Base-by-base conservation (phyloP, 2,113 vertebrate species). In the Rhea pennata region DNA sequence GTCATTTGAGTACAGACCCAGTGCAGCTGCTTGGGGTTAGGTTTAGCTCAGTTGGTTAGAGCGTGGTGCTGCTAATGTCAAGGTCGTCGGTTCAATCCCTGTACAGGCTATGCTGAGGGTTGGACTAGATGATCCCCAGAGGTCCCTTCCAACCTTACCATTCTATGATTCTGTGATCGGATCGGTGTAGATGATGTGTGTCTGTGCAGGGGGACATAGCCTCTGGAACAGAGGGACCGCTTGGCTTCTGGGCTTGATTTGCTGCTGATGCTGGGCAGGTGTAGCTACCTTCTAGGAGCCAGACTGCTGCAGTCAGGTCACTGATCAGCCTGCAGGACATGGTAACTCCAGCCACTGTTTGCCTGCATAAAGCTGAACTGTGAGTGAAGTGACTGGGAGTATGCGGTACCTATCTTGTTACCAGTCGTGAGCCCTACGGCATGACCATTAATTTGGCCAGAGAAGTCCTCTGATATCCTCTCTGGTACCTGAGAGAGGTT, bases 161-260 rank as follows among this genome's bases (percentile, higher is more conserved):
- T 36, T 36, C 36, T 36, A 36, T 36, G 36, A 36, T 36, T 36
- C 36, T 36, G 36, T 36, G 36, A 2, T 16, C 0, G 0, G 8
- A 10, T 46, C 48, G 13, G 1, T 36, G 42, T 62, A 40, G 33
- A 7, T 20, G 7, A 6, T 20, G 4, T n/a, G 6, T 36, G 23
- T 23, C 65, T 36, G 2, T 11, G 9, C 1, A 21, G 51, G 27
- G 20, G 21, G 17, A 71, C 53, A 36, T 46, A 71, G 9, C 42
- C 79, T 46, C 53, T 15, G 20, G 40, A 7, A 33, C 12, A 62
- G 90, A 15, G 15, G 59, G 15, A 22, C 44, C 73, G 67, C 76
- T 66, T 29, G 50, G 58, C 59, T 79, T 42, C 64, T 71, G 82
- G 51, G 19, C 42, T 58, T 5, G 31, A 10, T 72, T 58, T 76